Evolutionary conservation across 2,113 vertebrate species (phyloP).

Genomic region (Cyphomyrus discorhynchus): DNA sequence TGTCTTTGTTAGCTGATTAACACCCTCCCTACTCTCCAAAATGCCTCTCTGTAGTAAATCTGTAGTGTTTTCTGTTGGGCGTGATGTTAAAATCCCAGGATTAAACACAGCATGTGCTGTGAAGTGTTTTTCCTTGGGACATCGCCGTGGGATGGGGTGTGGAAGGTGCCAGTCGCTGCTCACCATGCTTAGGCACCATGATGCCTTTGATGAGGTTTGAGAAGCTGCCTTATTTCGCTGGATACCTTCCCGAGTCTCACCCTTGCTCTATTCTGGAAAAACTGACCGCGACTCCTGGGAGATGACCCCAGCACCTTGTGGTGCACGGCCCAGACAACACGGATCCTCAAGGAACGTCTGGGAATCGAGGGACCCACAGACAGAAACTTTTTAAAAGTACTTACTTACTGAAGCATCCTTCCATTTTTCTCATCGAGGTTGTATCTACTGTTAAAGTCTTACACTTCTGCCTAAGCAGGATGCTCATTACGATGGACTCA

Average conservation of each 20-base stretch:
- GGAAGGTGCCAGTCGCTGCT: not conserved
- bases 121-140: not conserved
- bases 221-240: not conserved
- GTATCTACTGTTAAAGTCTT: not conserved
- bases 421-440: not conserved
- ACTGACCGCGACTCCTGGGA: not conserved
- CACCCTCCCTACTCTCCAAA: not conserved
- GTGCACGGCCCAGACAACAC: not conserved
- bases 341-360: not conserved
- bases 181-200: not conserved
- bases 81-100: not conserved
- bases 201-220: not conserved
- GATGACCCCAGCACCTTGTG: not conserved
- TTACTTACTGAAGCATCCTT: not conserved
- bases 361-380: not conserved
- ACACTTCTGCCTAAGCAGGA: not conserved
- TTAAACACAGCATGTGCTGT: not conserved
- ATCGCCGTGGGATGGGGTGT: not conserved
- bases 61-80: not conserved
- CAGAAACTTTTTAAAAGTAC: not conserved
- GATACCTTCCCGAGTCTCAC: not conserved
- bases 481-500: not conserved
- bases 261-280: not conserved
- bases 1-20: not conserved
- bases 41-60: not conserved